These are phyloP conservation scores for Blastobasis adustella DNA, from an alignment of 2,888 invertebrate genomes.

Conservation along the genomic window DNA sequence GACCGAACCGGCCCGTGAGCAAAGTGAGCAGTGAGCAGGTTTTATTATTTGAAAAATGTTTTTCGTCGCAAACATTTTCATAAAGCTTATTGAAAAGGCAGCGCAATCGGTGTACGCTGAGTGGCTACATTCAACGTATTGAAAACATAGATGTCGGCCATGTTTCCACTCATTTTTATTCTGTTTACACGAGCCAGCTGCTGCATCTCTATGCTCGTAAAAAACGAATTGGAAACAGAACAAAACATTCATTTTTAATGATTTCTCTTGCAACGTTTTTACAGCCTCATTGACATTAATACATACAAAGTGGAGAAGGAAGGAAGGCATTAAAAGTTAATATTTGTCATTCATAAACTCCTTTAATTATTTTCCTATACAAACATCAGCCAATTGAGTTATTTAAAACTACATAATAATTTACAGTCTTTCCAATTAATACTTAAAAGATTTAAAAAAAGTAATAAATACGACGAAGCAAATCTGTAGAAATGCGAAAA, in stretches of 20 bases:
- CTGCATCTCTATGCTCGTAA: slow-evolving; percentile 52
- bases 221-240: slow-evolving; percentile 57
- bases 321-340: slow-evolving; percentile 22
- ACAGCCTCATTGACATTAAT: slow-evolving; percentile 26
- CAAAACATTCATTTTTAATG: slow-evolving; percentile 50
- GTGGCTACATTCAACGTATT: slow-evolving; percentile 22
- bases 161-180: slow-evolving; percentile 53
- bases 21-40: slow-evolving; percentile 2
- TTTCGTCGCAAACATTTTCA: neutral
- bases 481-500: slow-evolving; percentile 65
- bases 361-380: slow-evolving; percentile 69
- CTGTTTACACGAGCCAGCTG: slow-evolving; percentile 61
- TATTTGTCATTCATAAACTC: slow-evolving; percentile 56
- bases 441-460: slow-evolving; percentile 64
- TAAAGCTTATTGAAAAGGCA: slow-evolving; percentile 32
- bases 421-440: slow-evolving; percentile 74
- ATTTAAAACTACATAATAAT: slow-evolving; percentile 59
- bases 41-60: neutral
- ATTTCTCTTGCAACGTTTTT: slow-evolving; percentile 32
- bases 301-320: slow-evolving; percentile 12
- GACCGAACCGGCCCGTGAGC: slow-evolving; percentile 9
- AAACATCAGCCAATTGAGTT: slow-evolving; percentile 67
- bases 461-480: slow-evolving; percentile 68
- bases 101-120: slow-evolving; percentile 20
- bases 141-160: slow-evolving; percentile 38